phyloP scores from a whole-genome alignment of 2,888 invertebrate species.

The Dasysyrphus tricinctus region DNA sequence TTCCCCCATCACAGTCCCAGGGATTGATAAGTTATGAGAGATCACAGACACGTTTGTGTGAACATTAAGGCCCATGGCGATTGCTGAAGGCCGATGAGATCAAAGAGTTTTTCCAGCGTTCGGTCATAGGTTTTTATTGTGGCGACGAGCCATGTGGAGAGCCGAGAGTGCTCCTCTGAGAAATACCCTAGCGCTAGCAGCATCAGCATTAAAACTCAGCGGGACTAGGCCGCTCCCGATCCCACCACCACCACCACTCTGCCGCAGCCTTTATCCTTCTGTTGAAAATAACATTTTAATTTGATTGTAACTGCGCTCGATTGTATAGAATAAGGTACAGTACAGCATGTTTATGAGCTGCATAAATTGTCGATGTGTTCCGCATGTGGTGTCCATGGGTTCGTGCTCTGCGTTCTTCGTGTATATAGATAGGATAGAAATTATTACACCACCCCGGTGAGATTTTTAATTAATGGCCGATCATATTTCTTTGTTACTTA shows the following conservation, averaged over 20 bases:
- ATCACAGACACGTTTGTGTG: slow-evolving; percentile 70
- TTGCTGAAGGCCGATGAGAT: slow-evolving; percentile 65
- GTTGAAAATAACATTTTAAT: slow-evolving; percentile 73
- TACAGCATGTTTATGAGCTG: slow-evolving; percentile 53
- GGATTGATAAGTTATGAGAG: slow-evolving; percentile 70
- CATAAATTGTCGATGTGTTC: slow-evolving; percentile 70
- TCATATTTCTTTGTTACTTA: slow-evolving; percentile 72
- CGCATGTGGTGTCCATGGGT: slow-evolving; percentile 60
- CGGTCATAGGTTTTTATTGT: slow-evolving; percentile 72
- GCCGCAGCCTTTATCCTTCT: slow-evolving; percentile 36
- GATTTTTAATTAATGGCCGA: slow-evolving; percentile 73
- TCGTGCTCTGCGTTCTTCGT: slow-evolving; percentile 48
- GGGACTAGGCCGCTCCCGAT: slow-evolving; percentile 30
- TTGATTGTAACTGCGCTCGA: slow-evolving; percentile 65
- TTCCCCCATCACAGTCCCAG: slow-evolving; percentile 1
- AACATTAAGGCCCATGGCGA: slow-evolving; percentile 60
- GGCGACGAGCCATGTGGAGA: slow-evolving; percentile 35
- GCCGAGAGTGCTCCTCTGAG: slow-evolving; percentile 34
- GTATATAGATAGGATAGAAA: slow-evolving; percentile 6
- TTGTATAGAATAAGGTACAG: slow-evolving; percentile 17
- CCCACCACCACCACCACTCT: too few species aligned
- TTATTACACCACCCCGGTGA: slow-evolving; percentile 68
- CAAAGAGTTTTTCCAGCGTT: slow-evolving; percentile 70
- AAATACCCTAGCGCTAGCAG: slow-evolving; percentile 11
- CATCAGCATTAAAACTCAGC: slow-evolving; percentile 33